These are phyloP conservation scores for Melanerpes formicivorus DNA, from an alignment of 2,113 vertebrate species.

Conservation along the genomic window DNA sequence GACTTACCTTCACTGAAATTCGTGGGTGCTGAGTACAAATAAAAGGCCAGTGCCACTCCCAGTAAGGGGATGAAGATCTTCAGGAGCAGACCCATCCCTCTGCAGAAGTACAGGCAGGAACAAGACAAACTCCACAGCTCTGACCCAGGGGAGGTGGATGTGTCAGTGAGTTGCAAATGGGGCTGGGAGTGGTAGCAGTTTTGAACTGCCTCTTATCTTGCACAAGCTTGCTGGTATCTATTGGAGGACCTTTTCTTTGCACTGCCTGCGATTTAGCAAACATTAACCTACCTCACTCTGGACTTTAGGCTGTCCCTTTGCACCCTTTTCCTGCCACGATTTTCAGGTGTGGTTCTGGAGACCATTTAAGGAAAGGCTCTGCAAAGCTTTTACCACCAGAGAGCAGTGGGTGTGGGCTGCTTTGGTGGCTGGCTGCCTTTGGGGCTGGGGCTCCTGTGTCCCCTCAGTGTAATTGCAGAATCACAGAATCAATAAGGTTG, in stretches of 20 bases:
- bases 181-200: not conserved
- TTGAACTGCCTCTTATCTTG: not conserved
- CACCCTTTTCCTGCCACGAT: not conserved
- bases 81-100: constrained; percentile 69
- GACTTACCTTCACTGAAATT: constrained; percentile 75
- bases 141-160: accelerated
- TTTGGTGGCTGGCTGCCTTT: not conserved
- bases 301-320: constrained; percentile 32
- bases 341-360: not conserved
- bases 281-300: not conserved
- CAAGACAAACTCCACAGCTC: accelerated
- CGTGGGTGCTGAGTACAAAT: constrained; percentile 66
- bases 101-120: not conserved
- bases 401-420: accelerated
- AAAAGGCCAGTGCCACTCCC: constrained; percentile 68
- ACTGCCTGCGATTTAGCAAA: constrained; percentile 8
- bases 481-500: too few relatives aligned
- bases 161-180: not conserved
- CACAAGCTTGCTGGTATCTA: not conserved
- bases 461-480: not conserved
- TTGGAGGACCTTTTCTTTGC: not conserved
- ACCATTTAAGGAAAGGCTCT: not conserved
- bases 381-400: accelerated
- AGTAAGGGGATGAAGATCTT: constrained; percentile 67
- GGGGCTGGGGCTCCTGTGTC: not conserved